Conservation (phyloP, 2,888 invertebrate genomes). For the Calliphora vomitoria region DNA sequence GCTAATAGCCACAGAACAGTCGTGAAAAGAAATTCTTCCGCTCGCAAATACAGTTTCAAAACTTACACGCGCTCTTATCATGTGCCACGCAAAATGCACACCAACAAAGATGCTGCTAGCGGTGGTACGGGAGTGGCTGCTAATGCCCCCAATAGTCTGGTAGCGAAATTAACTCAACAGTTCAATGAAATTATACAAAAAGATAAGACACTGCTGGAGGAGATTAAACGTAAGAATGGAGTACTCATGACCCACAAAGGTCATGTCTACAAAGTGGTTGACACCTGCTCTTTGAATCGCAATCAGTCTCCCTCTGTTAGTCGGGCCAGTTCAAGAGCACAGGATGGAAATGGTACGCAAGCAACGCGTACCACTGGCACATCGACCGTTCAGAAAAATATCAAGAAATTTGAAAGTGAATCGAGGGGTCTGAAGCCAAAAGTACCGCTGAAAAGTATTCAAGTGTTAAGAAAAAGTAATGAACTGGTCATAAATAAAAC, state of each 20-base stretch:
- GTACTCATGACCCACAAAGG: constrained; percentile 84
- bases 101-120: constrained; percentile 59
- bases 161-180: constrained; percentile 89
- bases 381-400: constrained; percentile 81
- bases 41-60: constrained; percentile 84
- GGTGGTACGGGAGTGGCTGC: constrained; percentile 51
- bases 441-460: constrained; percentile 81
- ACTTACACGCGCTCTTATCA: constrained; percentile 82
- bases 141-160: constrained; percentile 85
- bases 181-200: constrained; percentile 88
- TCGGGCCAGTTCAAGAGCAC: constrained; percentile 58
- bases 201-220: constrained; percentile 84
- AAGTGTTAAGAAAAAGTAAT: constrained; percentile 81
- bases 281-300: constrained; percentile 75
- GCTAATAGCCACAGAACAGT: constrained; percentile 67
- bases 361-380: constrained; percentile 45
- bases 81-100: constrained; percentile 79
- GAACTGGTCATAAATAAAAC: constrained; percentile 76
- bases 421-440: constrained; percentile 78
- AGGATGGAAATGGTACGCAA: constrained; percentile 52
- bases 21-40: constrained; percentile 74
- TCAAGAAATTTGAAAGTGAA: constrained; percentile 80
- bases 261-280: constrained; percentile 84
- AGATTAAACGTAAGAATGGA: constrained; percentile 86
- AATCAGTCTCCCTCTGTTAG: constrained; percentile 36